A percentile compares a stretch with the other conserved stretches of the same genome.
Conservation (phyloP, 2,888 invertebrate species). For the Chalcis sispes region DNA sequence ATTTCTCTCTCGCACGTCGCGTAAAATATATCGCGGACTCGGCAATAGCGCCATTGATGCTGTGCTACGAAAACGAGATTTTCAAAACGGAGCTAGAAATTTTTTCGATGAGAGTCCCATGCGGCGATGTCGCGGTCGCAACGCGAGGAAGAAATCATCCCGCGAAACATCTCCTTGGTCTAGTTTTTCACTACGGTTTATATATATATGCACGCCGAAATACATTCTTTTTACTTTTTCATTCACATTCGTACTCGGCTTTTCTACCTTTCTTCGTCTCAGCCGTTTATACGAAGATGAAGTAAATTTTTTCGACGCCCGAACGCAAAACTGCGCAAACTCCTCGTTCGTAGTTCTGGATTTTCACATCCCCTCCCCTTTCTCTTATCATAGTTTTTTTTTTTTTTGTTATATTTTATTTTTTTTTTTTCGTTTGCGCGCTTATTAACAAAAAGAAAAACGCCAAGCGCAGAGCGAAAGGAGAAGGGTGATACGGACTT, state of each 20-base stretch:
- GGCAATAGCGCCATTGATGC: not conserved
- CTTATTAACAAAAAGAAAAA: constrained; percentile 42
- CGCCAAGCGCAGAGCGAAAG: not conserved
- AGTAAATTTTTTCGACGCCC: constrained; percentile 41
- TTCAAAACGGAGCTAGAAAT: constrained; percentile 19
- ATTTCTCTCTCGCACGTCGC: too few species aligned
- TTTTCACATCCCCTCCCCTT: not conserved
- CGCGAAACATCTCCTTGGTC: constrained; percentile 42
- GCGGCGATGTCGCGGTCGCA: constrained; percentile 1
- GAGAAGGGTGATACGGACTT: not conserved
- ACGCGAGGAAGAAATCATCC: constrained; percentile 12
- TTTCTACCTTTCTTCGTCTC: not conserved
- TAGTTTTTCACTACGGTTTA: constrained; percentile 24
- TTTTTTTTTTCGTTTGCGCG: constrained; percentile 4
- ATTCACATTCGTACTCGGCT: not conserved
- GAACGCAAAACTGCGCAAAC: constrained; percentile 13
- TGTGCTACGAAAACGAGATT: constrained; percentile 31
- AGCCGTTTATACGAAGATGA: constrained; percentile 27
- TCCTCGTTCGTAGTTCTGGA: not conserved
- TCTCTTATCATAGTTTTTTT: not conserved
- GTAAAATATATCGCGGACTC: too few species aligned
- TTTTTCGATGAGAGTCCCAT: constrained; percentile 42
- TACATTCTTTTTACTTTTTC: constrained; percentile 1
- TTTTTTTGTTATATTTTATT: not conserved
- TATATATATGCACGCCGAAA: constrained; percentile 23